Evolutionary conservation across 2,113 vertebrate species (phyloP), one percentile per base, ranked within the genome.

Genomic region (Silurus glanis): DNA sequence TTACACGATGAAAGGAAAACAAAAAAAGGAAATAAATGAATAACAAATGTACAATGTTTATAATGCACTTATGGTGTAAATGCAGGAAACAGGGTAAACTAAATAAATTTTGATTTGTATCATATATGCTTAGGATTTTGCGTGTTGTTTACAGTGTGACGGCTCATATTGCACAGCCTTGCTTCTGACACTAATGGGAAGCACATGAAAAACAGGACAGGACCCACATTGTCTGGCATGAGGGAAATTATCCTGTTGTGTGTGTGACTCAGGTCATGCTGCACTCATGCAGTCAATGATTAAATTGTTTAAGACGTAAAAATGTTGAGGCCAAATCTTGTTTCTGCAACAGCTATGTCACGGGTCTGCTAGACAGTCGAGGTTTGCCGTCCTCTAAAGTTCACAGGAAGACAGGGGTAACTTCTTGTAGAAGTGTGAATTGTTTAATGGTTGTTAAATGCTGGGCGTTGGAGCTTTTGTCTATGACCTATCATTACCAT

Each of bases 401-500:
- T 83, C 62, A n/a, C 61, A 71, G 62, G 47, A 71, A 51, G 9
- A 45, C 47, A 21, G 12, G 45, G 51, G 84, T 10, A 74, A 21
- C 62, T 9, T 21, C n/a, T n/a, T 25, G 82, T 25, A 86, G 56
- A 79, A 19, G 83, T 76, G 75, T 81, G 74, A 87, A 79, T 85
- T 88, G 89, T 87, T 86, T 92, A 89, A 89, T 89, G 83, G 86
- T 91, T 90, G 71, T 89, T 86, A 69, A 81, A 83, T 89, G 85
- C 86, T 45, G 86, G 80, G 89, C 91, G 86, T 90, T 78, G 75
- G 90, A 55, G 74, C 47, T 85, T 84, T 83, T 81, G 64, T 89
- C 88, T 87, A 80, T 83, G 93, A 90, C 85, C 69, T 87, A 82
- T 91, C 84, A 91, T 93, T 91, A 91, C 81, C 78, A 74, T 80